Evolutionary conservation across 2,797 vertebrate species (phyloP).

Genomic region (Hypotaenidia okinawae): DNA sequence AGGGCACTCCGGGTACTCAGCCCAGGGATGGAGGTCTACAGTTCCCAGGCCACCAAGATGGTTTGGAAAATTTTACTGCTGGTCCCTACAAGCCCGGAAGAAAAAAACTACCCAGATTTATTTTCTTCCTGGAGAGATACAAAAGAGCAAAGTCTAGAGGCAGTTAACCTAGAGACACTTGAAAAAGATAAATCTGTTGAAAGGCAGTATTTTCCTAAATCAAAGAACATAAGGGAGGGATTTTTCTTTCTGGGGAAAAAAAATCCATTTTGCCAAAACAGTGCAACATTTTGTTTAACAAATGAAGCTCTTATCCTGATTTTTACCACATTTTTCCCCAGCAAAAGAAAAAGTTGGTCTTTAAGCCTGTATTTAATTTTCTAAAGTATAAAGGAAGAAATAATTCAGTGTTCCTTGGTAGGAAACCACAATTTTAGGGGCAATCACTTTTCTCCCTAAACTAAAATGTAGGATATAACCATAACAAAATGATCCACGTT

Average conservation of each 20-base stretch:
- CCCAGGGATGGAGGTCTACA: neutral
- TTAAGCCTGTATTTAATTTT: slow-evolving; percentile 34
- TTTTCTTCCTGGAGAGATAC: slow-evolving; percentile 38
- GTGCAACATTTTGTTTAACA: neutral
- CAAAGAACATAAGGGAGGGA: neutral
- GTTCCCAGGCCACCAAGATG: slow-evolving; percentile 32
- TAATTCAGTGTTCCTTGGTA: neutral
- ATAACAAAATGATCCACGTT: neutral
- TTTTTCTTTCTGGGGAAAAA: neutral
- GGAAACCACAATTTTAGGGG: slow-evolving; percentile 37
- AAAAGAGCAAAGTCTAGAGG: slow-evolving; percentile 24
- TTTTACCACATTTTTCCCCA: neutral
- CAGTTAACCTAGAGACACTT: slow-evolving; percentile 9
- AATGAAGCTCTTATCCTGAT: neutral
- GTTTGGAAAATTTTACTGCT: slow-evolving; percentile 17
- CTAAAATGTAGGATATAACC: neutral
- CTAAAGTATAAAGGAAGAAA: slow-evolving; percentile 23
- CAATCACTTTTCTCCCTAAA: neutral
- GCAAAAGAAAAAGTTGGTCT: neutral
- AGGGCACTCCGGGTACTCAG: neutral
- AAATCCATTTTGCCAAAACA: neutral
- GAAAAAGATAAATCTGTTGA: slow-evolving; percentile 19
- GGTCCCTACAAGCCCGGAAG: neutral
- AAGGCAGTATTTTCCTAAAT: slow-evolving; percentile 7
- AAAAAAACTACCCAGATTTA: slow-evolving; percentile 33